phyloP scores from a whole-genome alignment of 2,113 vertebrate species.

The Heptranchias perlo region DNA sequence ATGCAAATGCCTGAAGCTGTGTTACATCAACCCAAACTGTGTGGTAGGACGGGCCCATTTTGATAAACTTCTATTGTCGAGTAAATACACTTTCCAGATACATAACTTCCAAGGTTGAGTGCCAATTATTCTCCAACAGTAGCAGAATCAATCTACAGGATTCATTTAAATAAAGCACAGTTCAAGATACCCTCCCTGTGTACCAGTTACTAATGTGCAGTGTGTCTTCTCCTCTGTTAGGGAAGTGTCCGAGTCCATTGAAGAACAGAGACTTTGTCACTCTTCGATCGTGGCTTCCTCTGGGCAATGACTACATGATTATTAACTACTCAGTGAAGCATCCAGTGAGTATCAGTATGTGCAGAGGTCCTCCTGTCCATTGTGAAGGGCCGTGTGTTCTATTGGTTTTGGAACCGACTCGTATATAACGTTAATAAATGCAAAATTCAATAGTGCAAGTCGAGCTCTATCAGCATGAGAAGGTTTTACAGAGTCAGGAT shows the following conservation, averaged over 20 bases:
- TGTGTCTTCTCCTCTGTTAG: constrained; percentile 36
- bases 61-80: neutral
- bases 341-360: constrained; percentile 54
- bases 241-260: constrained; percentile 65
- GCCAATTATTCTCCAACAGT: neutral
- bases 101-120: neutral
- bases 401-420: neutral
- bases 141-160: neutral
- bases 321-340: constrained; percentile 85
- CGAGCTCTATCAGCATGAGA: neutral
- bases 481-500: neutral
- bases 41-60: too few relatives aligned
- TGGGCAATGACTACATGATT: constrained; percentile 78
- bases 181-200: neutral
- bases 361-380: neutral
- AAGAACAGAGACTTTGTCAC: constrained; percentile 85
- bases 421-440: neutral
- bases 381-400: neutral
- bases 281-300: constrained; percentile 76
- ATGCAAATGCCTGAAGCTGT: too few relatives aligned
- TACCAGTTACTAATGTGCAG: neutral
- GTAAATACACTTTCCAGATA: neutral
- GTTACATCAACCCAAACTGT: too few relatives aligned
- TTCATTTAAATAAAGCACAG: neutral
- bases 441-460: neutral